phyloP scores from a whole-genome alignment of 2,888 invertebrate genomes.

The Tuta absoluta region DNA sequence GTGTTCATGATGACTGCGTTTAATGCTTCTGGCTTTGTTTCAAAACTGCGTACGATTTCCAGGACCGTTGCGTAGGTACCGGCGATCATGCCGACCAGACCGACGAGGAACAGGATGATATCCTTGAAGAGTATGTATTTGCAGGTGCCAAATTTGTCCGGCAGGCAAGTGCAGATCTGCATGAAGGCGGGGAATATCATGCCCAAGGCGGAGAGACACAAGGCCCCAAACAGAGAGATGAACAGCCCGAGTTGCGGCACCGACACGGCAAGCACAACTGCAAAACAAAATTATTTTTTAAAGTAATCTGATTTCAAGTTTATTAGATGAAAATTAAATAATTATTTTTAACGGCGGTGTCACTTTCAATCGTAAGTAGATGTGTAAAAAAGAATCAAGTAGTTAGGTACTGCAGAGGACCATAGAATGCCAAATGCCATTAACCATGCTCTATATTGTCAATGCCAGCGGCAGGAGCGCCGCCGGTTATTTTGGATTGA shows the following conservation, averaged over 20 bases:
- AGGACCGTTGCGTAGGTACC: slow-evolving; percentile 85
- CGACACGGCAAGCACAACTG: slow-evolving; percentile 88
- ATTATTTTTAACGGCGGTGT: too few relatives aligned
- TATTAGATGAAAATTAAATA: too few relatives aligned
- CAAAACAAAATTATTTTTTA: slow-evolving; percentile 34
- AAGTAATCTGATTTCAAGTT: too few relatives aligned
- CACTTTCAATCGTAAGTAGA: too few relatives aligned
- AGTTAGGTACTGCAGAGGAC: too few relatives aligned
- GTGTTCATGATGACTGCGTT: background rate
- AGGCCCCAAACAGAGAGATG: slow-evolving; percentile 90
- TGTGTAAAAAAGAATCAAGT: too few relatives aligned
- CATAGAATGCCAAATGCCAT: too few relatives aligned
- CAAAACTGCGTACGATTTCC: slow-evolving; percentile 70
- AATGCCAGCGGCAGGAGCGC: too few relatives aligned
- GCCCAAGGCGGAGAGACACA: slow-evolving; percentile 93
- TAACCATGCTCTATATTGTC: too few relatives aligned
- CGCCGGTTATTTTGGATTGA: too few relatives aligned
- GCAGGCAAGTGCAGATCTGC: slow-evolving; percentile 76
- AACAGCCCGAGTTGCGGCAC: slow-evolving; percentile 92
- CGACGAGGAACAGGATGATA: slow-evolving; percentile 79
- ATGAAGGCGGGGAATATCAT: slow-evolving; percentile 90
- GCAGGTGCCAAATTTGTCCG: slow-evolving; percentile 75
- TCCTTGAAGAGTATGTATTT: slow-evolving; percentile 68
- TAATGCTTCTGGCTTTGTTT: background rate
- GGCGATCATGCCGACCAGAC: slow-evolving; percentile 83